These are phyloP conservation scores for Liopterus haemorrhoidalis DNA, from an alignment of 2,888 invertebrate species.

Conservation along the genomic window DNA sequence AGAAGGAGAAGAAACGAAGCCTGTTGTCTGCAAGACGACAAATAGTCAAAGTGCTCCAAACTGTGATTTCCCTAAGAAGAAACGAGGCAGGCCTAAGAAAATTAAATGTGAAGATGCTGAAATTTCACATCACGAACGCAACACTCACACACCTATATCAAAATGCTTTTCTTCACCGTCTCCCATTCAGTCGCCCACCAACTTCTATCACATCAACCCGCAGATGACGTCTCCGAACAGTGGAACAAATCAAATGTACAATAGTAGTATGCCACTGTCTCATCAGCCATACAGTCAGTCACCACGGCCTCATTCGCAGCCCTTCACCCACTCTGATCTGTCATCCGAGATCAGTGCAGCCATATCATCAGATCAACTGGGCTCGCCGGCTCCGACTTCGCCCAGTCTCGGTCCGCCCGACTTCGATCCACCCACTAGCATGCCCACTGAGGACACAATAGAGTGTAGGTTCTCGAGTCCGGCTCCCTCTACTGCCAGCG, in stretches of 20 bases:
- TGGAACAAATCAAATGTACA: slow-evolving; percentile 2
- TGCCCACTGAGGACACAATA: slow-evolving; percentile 44
- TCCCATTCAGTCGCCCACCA: slow-evolving; percentile 49
- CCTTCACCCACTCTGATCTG: slow-evolving; percentile 65
- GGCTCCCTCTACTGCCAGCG: slow-evolving; percentile 35
- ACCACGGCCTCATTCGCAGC: slow-evolving; percentile 48
- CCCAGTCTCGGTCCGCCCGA: slow-evolving; percentile 66
- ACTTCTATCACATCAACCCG: slow-evolving; percentile 44
- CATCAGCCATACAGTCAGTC: slow-evolving; percentile 37
- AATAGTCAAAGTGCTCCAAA: slow-evolving; percentile 39
- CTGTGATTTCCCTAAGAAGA: slow-evolving; percentile 73
- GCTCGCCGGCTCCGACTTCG: slow-evolving; percentile 62
- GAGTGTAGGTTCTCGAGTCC: slow-evolving; percentile 53
- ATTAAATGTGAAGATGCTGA: slow-evolving; percentile 62
- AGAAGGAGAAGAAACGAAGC: slow-evolving; percentile 57
- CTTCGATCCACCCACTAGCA: slow-evolving; percentile 65
- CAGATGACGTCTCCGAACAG: slow-evolving; percentile 44
- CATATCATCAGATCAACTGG: slow-evolving; percentile 61
- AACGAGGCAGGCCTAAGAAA: slow-evolving; percentile 83
- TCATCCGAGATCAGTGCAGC: slow-evolving; percentile 74
- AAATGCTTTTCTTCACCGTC: slow-evolving; percentile 49
- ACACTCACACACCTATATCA: slow-evolving; percentile 46
- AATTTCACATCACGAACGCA: slow-evolving; percentile 40
- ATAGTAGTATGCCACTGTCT: no score
- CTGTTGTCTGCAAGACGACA: slow-evolving; percentile 47